A percentile compares a stretch with the other conserved stretches of the same genome.
Conservation (phyloP, 2,113 vertebrate genomes). For the Phylloscopus whistleri region DNA sequence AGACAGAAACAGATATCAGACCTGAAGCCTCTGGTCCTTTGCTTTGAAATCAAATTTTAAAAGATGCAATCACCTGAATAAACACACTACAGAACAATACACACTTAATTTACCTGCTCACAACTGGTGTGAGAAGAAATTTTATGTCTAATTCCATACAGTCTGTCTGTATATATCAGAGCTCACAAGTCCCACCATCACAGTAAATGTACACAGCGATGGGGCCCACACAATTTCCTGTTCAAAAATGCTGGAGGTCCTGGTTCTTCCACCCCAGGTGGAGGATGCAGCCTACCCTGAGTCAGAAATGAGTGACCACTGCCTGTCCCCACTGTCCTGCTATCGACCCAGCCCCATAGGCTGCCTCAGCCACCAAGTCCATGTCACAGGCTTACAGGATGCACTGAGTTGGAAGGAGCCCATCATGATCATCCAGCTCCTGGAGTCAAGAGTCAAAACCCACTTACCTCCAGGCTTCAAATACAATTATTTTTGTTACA, state of each 20-base stretch:
- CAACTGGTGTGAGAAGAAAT: neutral
- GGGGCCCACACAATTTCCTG: neutral
- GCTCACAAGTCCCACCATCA: fast-evolving
- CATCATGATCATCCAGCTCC: neutral
- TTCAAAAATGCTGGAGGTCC: neutral
- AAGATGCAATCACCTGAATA: neutral
- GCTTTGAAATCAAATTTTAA: neutral
- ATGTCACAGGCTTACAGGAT: too few relatives aligned
- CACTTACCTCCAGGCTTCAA: neutral
- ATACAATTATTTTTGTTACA: neutral
- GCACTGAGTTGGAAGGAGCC: neutral
- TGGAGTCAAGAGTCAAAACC: neutral
- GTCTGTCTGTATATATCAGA: neutral
- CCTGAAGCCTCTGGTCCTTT: neutral
- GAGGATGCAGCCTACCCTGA: neutral
- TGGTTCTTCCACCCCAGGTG: neutral
- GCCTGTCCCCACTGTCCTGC: fast-evolving
- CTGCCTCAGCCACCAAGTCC: neutral
- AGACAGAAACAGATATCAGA: neutral
- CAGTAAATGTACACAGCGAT: fast-evolving
- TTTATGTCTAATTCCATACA: neutral
- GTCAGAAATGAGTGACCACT: neutral
- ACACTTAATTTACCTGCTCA: neutral
- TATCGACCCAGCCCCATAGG: neutral
- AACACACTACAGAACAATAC: neutral